These are phyloP conservation scores for Rhamnusium bicolor DNA, from an alignment of 2,888 invertebrate genomes.

Conservation along the genomic window DNA sequence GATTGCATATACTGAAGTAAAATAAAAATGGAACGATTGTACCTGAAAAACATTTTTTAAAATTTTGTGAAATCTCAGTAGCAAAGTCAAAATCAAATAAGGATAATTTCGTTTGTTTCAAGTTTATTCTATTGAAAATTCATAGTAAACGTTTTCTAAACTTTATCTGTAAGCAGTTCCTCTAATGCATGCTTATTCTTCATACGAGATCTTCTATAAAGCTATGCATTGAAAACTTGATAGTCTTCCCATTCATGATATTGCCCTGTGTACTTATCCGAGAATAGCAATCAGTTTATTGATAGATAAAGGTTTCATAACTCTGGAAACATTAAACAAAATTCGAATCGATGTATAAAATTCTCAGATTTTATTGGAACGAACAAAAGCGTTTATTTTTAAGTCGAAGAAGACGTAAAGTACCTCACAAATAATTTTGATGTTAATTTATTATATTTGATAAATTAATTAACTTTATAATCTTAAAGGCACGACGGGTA, in stretches of 20 bases:
- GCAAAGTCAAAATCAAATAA: too few species aligned
- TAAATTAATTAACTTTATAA: too few species aligned
- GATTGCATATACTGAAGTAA: too few species aligned
- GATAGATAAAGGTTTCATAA: slow-evolving; percentile 8
- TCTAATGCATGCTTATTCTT: slow-evolving; percentile 13
- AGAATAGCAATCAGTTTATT: not conserved
- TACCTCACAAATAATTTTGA: too few species aligned
- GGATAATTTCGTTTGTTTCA: not conserved
- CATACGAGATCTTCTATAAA: not conserved
- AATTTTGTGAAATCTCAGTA: too few species aligned
- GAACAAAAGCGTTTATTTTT: too few species aligned
- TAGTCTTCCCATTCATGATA: slow-evolving; percentile 1
- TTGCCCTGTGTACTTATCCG: slow-evolving; percentile 4
- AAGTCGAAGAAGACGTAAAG: too few species aligned
- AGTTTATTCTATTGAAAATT: not conserved
- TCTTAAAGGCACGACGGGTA: too few species aligned
- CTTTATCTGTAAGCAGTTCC: slow-evolving; percentile 11
- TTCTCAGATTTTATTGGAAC: too few species aligned
- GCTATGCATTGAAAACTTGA: slow-evolving; percentile 16
- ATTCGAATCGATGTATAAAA: not conserved
- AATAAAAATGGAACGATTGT: too few species aligned
- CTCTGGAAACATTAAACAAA: not conserved
- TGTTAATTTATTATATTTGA: too few species aligned
- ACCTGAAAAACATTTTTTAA: too few species aligned
- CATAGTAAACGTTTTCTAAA: not conserved